Evolutionary conservation across 2,113 vertebrate genomes (phyloP), one percentile per base, ranked within the genome.

Genomic region (Ellobius talpinus): DNA sequence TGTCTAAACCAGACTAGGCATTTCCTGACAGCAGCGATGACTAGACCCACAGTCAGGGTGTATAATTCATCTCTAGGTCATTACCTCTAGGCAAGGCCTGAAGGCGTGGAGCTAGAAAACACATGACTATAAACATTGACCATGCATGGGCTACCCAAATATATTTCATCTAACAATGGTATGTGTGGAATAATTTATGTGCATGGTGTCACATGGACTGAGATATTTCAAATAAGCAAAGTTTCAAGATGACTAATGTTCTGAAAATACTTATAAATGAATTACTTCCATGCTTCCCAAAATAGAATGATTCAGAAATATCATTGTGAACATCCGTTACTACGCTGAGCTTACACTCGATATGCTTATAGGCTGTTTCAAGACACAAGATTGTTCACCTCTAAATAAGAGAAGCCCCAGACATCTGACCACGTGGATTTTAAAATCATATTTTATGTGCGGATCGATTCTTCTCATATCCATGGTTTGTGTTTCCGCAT

Each of bases 251-350:
- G 92, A 92, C 85, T 66, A 82, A 95, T 89, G 50, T 96, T 95
- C 77, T 88, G 50, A 81, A 96, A 97, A 96, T 96, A 81, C 96
- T 94, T 96, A 47, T 96, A 81, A 95, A 58, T 95, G 65, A 94
- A 78, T 95, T 95, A 79, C n/a, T 96, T 96, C 24, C 24, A 31
- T 88, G 76, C 14, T 90, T 97, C 97, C 87, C 19, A 89, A 96
- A 87, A 95, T 90, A 79, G 79, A 94, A 11, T 24, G 45, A 90
- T 58, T 90, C 33, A 88, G n/a, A 72, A 95, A 89, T 94, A 90
- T 21, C 45, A 52, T 66, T 90, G 26, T 65, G 17, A 85, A 36
- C 63, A 96, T 94, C 39, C 86, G 8, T 95, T 77, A 24, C 93
- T 81, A 19, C 84, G 24, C 84, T n/a, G 17, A 33, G 23, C 23